These are phyloP conservation scores for Palaemon carinicauda DNA, from an alignment of 1,140 invertebrate species.

Conservation along the genomic window DNA sequence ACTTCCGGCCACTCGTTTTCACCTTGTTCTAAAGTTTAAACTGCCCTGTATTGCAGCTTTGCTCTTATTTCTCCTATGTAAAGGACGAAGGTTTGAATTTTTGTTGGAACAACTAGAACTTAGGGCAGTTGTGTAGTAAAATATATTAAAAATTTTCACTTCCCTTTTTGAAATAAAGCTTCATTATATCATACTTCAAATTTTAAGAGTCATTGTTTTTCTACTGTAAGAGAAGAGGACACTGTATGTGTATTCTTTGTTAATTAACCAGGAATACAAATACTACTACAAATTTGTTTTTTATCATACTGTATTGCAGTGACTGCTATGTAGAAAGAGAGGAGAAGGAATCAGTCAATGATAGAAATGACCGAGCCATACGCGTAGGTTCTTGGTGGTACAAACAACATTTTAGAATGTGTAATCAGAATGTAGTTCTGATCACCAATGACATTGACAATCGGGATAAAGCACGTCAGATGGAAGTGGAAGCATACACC, in stretches of 20 bases:
- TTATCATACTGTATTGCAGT: conserved; percentile 70
- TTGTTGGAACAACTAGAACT: too few relatives aligned
- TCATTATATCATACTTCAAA: too few relatives aligned
- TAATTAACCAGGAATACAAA: conserved; percentile 59
- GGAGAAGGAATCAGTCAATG: conserved; percentile 84
- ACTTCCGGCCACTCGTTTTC: too few relatives aligned
- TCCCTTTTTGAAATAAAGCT: too few relatives aligned
- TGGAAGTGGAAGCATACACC: conserved; percentile 70
- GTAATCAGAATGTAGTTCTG: conserved; percentile 76
- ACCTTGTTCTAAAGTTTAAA: too few relatives aligned
- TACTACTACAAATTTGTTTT: too few relatives aligned
- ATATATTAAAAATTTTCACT: too few relatives aligned
- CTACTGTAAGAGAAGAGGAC: neutral
- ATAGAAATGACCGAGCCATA: conserved; percentile 92
- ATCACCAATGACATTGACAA: conserved; percentile 89
- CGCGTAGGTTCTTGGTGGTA: conserved; percentile 85
- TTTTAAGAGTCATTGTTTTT: too few relatives aligned
- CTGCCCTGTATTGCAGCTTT: too few relatives aligned
- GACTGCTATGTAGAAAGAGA: conserved; percentile 87
- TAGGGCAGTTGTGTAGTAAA: too few relatives aligned
- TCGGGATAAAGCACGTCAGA: conserved; percentile 75
- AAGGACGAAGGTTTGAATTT: too few relatives aligned
- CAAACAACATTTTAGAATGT: conserved; percentile 68
- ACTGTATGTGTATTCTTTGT: neutral
- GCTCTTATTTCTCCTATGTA: too few relatives aligned